Evolutionary conservation across 2,113 vertebrate species (phyloP).

Genomic region (Cheirogaleus medius): DNA sequence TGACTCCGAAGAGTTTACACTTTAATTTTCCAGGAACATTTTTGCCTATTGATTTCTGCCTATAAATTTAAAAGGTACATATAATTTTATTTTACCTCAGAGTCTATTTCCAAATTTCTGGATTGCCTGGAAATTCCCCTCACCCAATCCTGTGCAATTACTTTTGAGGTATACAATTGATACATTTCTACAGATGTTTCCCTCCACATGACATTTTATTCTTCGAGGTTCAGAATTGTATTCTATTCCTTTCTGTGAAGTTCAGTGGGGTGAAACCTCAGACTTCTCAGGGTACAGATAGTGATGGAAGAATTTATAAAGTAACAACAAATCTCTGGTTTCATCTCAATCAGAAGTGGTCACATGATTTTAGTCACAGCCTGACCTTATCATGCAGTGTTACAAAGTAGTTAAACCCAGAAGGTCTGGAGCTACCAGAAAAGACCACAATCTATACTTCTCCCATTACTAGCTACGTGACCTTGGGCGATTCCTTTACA

Average conservation of each 20-base stretch:
- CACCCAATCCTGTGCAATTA: neutral
- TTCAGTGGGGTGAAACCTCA: neutral
- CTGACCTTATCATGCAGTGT: neutral
- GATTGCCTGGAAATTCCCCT: neutral
- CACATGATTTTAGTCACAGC: neutral
- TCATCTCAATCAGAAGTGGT: neutral
- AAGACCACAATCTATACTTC: neutral
- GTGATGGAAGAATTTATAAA: slow-evolving; percentile 7
- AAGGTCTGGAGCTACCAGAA: neutral
- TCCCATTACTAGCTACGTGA: neutral
- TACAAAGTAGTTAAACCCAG: neutral
- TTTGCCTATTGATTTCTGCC: neutral
- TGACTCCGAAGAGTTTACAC: neutral
- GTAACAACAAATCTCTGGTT: neutral
- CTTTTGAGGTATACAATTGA: slow-evolving; percentile 1
- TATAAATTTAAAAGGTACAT: neutral
- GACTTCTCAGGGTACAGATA: neutral
- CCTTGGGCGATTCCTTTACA: neutral
- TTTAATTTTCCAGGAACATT: slow-evolving; percentile 34
- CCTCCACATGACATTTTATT: neutral
- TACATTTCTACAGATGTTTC: slow-evolving; percentile 23
- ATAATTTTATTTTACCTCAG: neutral
- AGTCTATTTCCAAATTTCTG: neutral
- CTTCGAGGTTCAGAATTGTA: neutral
- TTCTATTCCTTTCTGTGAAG: neutral